phyloP scores from a whole-genome alignment of 2,113 vertebrate genomes.

The Danionella cerebrum region DNA sequence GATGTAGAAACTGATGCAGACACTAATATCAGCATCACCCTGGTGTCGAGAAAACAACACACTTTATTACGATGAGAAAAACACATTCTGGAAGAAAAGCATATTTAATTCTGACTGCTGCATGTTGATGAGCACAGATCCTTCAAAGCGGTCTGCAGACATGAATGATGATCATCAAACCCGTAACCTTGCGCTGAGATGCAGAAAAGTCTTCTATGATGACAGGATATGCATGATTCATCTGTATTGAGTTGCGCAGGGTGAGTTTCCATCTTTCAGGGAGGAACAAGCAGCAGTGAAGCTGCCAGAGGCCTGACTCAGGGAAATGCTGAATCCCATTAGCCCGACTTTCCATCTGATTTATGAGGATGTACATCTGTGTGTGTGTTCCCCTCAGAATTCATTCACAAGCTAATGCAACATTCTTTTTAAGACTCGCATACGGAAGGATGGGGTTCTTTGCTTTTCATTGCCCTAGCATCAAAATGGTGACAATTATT shows the following conservation, averaged over 20 bases:
- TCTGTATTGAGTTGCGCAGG: slow-evolving; percentile 40
- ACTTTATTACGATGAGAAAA: not conserved
- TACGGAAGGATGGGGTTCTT: not conserved
- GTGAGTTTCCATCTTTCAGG: slow-evolving; percentile 52
- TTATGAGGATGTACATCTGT: slow-evolving; percentile 16
- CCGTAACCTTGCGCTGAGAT: slow-evolving; percentile 35
- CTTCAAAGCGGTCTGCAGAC: not conserved
- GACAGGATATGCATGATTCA: slow-evolving; percentile 44
- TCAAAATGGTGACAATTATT: no score
- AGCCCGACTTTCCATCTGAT: slow-evolving; percentile 2
- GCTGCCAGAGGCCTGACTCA: slow-evolving; percentile 58
- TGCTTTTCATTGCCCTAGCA: no score
- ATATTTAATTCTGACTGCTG: not conserved
- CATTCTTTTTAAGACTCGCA: not conserved
- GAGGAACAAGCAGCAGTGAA: slow-evolving; percentile 52
- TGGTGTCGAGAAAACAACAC: not conserved
- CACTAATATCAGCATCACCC: slow-evolving; percentile 30
- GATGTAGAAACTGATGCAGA: slow-evolving; percentile 21
- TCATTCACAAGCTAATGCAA: not conserved
- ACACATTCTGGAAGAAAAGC: not conserved
- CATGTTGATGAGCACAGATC: slow-evolving; percentile 1
- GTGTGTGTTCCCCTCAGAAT: not conserved
- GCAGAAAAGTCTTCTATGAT: slow-evolving; percentile 41
- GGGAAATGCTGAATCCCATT: slow-evolving; percentile 37
- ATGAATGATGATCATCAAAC: not conserved